Evolutionary conservation across 2,888 invertebrate genomes (phyloP).

Genomic region (Lasioglossum pauxillum): DNA sequence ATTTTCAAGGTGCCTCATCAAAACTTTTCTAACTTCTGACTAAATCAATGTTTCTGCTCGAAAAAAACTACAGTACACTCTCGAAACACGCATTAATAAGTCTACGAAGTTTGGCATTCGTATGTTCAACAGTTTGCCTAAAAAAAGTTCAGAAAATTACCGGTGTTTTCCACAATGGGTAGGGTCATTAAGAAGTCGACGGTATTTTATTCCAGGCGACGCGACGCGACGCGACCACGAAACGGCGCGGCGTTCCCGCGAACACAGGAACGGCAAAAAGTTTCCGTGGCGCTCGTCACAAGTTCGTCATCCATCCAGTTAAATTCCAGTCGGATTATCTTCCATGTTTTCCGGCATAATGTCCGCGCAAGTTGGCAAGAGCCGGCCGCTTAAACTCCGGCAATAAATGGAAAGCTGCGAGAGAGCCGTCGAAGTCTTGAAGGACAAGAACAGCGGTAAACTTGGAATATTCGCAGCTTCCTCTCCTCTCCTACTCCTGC

Average conservation of each 20-base stretch:
- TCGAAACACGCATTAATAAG: background rate
- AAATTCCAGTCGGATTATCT: slow-evolving; percentile 40
- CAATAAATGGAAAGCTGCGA: slow-evolving; percentile 38
- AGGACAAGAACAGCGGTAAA: slow-evolving; percentile 29
- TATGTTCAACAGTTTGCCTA: background rate
- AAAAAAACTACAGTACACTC: background rate
- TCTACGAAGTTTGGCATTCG: background rate
- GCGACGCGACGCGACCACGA: background rate
- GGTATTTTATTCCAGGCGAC: background rate
- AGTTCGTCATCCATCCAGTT: slow-evolving; percentile 34
- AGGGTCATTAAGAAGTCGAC: background rate
- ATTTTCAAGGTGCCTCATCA: background rate
- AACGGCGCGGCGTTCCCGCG: background rate
- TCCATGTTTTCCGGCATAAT: slow-evolving; percentile 12
- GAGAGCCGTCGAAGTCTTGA: background rate
- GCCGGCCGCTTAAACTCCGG: slow-evolving; percentile 32
- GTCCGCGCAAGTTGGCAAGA: slow-evolving; percentile 23
- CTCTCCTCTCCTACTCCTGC: background rate
- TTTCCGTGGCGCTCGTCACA: slow-evolving; percentile 22
- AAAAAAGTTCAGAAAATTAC: background rate
- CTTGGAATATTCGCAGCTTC: slow-evolving; percentile 12
- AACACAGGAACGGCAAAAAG: slow-evolving; percentile 13
- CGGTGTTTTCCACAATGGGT: background rate
- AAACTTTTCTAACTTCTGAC: background rate
- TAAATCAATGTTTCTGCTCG: background rate